Evolutionary conservation across 2,113 vertebrate genomes (phyloP), one percentile per base, ranked within the genome.

Genomic region (Bubo scandiacus): DNA sequence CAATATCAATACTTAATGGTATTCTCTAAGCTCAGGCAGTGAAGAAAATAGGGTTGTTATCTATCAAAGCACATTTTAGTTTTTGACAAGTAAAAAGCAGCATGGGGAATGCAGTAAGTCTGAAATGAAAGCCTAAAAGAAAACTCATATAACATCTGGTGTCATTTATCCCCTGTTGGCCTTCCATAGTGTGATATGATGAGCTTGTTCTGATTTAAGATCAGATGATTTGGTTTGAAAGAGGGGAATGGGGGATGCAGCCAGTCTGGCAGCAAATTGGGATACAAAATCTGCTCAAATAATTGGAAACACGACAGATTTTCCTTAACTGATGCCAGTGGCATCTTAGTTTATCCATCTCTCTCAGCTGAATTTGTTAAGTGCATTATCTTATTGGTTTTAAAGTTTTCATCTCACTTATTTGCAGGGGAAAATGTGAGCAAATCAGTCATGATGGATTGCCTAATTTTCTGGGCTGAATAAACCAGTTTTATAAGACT

Each of bases 401-500:
- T 97, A 98, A 98, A 98, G 98, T 98, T 98, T 98, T 98, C 97
- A 97, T 98, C 97, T 98, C 97, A 98, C 97, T 98, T 98, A 98
- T 98, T 98, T 98, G 97, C 97, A 97, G 96, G 86, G 97, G 97
- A 98, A 99, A 99, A 98, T 98, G 98, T 98, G 99, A 99, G 97
- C 98, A 99, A 99, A 99, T 99, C 99, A 98, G 97, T 97, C 97
- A 98, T 99, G 99, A 99, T 99, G 99, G 99, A 99, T 99, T 99
- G 99, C 98, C 98, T 99, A 99, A 99, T 99, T 99, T 99, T 98
- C 98, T 98, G 97, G 98, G 97, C 98, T 95, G 98, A 99, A 99
- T 99, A 99, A 99, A 99, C 98, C 98, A 96, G 98, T 99, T 99
- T 99, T 99, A 99, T 98, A 99, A 99, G 98, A 99, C 98, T 99